phyloP scores from a whole-genome alignment of 2,797 vertebrate genomes.

The Spinus pinus region DNA sequence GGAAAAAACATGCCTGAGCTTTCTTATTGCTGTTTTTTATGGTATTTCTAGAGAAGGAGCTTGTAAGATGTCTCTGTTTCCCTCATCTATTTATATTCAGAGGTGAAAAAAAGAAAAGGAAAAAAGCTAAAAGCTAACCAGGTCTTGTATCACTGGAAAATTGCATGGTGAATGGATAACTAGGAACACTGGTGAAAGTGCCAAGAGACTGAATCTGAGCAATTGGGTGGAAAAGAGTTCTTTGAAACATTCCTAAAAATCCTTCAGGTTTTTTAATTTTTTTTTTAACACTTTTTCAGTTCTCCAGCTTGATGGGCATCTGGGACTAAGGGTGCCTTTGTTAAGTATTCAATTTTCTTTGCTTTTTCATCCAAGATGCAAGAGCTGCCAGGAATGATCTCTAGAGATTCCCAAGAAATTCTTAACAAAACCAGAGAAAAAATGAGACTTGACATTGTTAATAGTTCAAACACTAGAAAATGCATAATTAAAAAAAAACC shows the following conservation, averaged over 20 bases:
- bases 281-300: not conserved
- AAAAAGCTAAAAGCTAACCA: not conserved
- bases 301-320: not conserved
- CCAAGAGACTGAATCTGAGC: not conserved
- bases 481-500: not conserved
- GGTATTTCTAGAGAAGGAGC: not conserved
- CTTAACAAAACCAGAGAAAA: not conserved
- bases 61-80: not conserved
- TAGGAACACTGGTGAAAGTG: not conserved
- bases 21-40: not conserved
- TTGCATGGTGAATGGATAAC: not conserved
- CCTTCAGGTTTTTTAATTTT: not conserved
- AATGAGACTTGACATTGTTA: not conserved
- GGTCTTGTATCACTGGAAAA: not conserved
- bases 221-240: not conserved
- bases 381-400: not conserved
- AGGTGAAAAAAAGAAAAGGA: not conserved
- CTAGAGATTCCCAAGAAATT: not conserved
- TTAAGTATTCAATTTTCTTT: not conserved
- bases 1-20: not conserved
- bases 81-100: not conserved
- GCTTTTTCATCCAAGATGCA: conserved; percentile 20
- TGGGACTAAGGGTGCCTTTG: not conserved
- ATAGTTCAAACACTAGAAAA: conserved; percentile 16
- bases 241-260: not conserved